A percentile compares a stretch with the other conserved stretches of the same genome.
These are phyloP conservation scores for Chaetura pelagica DNA, from an alignment of 2,113 vertebrate genomes.

Conservation along the genomic window DNA sequence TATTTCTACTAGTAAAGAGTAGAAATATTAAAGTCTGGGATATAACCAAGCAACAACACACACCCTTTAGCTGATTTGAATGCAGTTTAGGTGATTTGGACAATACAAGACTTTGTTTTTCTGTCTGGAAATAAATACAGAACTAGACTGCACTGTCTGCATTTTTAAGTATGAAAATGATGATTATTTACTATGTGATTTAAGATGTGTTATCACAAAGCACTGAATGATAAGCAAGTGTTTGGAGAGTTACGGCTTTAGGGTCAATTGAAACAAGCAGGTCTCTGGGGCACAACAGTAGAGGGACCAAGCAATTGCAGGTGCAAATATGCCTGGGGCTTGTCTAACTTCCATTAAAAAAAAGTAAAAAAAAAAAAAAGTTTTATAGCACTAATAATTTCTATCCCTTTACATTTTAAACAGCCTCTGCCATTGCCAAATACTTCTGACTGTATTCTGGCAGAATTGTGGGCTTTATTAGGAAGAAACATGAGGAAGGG, in stretches of 20 bases:
- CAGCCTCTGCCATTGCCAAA: constrained; percentile 1
- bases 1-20: background rate
- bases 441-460: background rate
- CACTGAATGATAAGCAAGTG: background rate
- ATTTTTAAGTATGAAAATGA: constrained; percentile 36
- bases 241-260: constrained; percentile 58
- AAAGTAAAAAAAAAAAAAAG: constrained; percentile 60
- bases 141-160: background rate
- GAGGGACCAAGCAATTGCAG: constrained; percentile 50
- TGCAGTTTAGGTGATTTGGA: background rate
- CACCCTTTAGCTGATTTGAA: background rate
- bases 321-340: constrained; percentile 43
- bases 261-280: constrained; percentile 69
- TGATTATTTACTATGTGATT: constrained; percentile 20
- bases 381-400: constrained; percentile 47
- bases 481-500: background rate
- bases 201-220: constrained; percentile 45
- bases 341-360: constrained; percentile 52
- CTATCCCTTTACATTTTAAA: constrained; percentile 54
- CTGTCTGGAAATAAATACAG: background rate
- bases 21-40: background rate
- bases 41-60: background rate
- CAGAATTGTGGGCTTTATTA: background rate
- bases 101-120: background rate
- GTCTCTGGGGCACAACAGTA: constrained; percentile 44